A percentile compares a stretch with the other conserved stretches of the same genome.
These are phyloP conservation scores for Drosophila nigritarsus DNA, from an alignment of 2,888 invertebrate species.

Conservation along the genomic window DNA sequence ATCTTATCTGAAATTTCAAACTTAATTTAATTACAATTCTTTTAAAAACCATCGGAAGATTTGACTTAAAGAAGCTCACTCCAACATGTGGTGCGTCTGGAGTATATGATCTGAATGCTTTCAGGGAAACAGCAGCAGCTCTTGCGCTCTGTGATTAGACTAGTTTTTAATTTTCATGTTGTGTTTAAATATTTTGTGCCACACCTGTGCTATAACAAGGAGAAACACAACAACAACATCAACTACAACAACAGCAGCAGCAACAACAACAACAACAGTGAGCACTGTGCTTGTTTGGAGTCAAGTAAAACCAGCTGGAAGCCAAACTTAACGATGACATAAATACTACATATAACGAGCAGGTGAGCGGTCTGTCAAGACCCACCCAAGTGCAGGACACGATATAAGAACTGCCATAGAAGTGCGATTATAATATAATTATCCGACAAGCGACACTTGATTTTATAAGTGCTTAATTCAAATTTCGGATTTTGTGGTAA, in stretches of 20 bases:
- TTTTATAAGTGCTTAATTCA: background rate
- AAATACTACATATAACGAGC: constrained; percentile 76
- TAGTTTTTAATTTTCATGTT: constrained; percentile 76
- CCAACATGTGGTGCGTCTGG: constrained; percentile 1
- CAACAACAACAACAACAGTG: background rate
- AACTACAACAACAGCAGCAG: background rate
- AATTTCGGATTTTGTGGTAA: background rate
- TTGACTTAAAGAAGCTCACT: background rate
- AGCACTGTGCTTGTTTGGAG: constrained; percentile 53
- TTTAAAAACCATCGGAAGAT: background rate
- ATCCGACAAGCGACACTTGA: constrained; percentile 1
- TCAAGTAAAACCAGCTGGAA: constrained; percentile 71
- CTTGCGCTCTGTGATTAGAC: constrained; percentile 69
- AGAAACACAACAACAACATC: constrained; percentile 18
- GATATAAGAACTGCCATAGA: constrained; percentile 13
- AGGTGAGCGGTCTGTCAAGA: constrained; percentile 40
- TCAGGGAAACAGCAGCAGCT: constrained; percentile 27
- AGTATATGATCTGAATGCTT: constrained; percentile 35
- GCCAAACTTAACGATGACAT: constrained; percentile 76
- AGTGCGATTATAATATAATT: constrained; percentile 13
- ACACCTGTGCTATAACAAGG: constrained; percentile 63
- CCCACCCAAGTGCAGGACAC: constrained; percentile 52
- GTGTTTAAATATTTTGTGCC: constrained; percentile 77
- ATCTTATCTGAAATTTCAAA: background rate
- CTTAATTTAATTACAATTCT: too few species aligned